Base-by-base conservation (phyloP, 2,888 invertebrate species). In the Drosophila koepferae region DNA sequence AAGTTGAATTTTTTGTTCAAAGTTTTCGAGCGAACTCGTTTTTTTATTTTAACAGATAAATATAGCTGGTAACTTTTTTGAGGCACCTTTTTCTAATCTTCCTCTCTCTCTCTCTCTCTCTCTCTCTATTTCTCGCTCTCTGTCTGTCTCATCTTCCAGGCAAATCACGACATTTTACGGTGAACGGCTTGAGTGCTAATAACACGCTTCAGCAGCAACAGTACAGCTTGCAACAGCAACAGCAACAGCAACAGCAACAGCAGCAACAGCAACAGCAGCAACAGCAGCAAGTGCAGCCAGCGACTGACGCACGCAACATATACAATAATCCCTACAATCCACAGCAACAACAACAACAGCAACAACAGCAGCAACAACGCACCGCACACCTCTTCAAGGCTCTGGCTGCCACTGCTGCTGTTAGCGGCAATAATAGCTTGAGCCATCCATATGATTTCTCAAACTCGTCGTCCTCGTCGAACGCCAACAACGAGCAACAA, bases 111-210 rank as follows among this genome's bases (percentile, higher is more conserved):
- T 28, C 6, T 23, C 2, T n/a, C 10, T 54, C n/a, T 10, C 48
- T 58, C 6, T 60, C 2, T n/a, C 10, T 54, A 10, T 28, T 5
- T 28, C 6, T 23, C 2, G 8, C 10, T 54, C n/a, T 10, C 48
- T 58, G 3, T 60, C 6, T 56, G 48, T 9, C 20, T 48, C 31
- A 12, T 40, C 44, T 75, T 62, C 9, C 44, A 96, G 95, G 94
- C 94, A 97, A 97, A 96, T 95, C 95, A 93, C 96, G 97, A 93
- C 95, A 97, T 93, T 97, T 97, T 94, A 96, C 96, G 93, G 91
- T 91, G 72, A 92, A 92, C 77, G 92, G 92, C 80, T 82, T 92
- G 82, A 95, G 95, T 92, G 85, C 82, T 77, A 91, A 91, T 87
- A 86, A 90, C 90, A 86, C 86, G 90, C 90, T 90, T 63, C 86